Conservation (phyloP, 2,888 invertebrate species). For the Torymus texanus region DNA sequence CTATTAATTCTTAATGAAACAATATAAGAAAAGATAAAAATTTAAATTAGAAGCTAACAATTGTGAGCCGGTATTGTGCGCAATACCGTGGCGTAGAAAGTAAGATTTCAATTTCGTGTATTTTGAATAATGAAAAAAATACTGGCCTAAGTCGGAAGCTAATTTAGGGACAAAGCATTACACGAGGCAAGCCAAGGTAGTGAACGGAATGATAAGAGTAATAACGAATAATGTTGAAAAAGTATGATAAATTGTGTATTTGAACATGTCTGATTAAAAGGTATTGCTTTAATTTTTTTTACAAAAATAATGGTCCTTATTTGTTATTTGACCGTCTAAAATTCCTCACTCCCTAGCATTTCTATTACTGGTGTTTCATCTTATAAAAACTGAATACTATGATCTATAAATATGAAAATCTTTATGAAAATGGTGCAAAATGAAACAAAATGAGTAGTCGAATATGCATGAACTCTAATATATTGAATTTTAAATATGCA, state of each 20-base stretch:
- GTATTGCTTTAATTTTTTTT: conserved; percentile 71
- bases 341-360: conserved; percentile 3
- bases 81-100: conserved; percentile 42
- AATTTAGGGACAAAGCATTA: conserved; percentile 57
- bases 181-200: conserved; percentile 55
- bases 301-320: conserved; percentile 48
- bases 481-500: too few relatives aligned
- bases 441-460: too few relatives aligned
- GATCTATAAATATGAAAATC: too few relatives aligned
- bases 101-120: conserved; percentile 60
- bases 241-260: conserved; percentile 62
- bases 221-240: conserved; percentile 40
- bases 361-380: neutral
- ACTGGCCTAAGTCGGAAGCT: conserved; percentile 65
- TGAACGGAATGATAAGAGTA: conserved; percentile 49
- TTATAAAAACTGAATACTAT: too few relatives aligned
- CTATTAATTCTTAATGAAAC: conserved; percentile 61
- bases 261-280: conserved; percentile 69
- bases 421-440: too few relatives aligned
- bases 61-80: conserved; percentile 48
- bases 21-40: conserved; percentile 58
- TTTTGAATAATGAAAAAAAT: conserved; percentile 67
- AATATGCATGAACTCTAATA: too few relatives aligned
- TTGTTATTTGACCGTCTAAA: conserved; percentile 28
- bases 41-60: conserved; percentile 59